phyloP scores from a whole-genome alignment of 2,888 invertebrate genomes.

The Eupsilia transversa region DNA sequence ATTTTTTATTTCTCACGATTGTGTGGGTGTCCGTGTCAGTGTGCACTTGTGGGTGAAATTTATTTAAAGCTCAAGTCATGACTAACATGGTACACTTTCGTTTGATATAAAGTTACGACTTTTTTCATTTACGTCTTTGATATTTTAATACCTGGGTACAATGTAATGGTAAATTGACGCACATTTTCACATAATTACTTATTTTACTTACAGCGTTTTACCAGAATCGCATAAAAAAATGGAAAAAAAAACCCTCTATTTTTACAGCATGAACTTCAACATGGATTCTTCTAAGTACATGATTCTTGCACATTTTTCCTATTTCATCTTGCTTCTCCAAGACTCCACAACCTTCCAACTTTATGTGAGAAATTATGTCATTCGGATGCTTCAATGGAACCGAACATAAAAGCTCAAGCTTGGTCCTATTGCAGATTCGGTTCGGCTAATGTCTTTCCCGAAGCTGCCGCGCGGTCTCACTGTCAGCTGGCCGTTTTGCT shows the following conservation, averaged over 20 bases:
- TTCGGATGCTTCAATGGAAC: not conserved
- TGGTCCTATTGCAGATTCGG: not conserved
- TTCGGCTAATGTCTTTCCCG: not conserved
- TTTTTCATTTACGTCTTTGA: not conserved
- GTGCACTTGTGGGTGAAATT: constrained; percentile 66
- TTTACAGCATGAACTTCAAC: not conserved
- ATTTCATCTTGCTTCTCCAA: not conserved
- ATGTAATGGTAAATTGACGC: not conserved
- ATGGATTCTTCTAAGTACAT: not conserved
- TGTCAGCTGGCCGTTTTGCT: not conserved
- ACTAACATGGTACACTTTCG: constrained; percentile 68
- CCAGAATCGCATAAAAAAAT: too few relatives aligned
- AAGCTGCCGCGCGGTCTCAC: not conserved
- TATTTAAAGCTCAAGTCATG: constrained; percentile 69
- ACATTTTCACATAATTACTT: not conserved
- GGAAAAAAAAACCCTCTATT: too few relatives aligned
- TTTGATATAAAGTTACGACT: constrained; percentile 48
- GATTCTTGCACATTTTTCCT: not conserved
- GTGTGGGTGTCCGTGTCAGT: constrained; percentile 63
- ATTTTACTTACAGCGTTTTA: not conserved
- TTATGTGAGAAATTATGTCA: not conserved
- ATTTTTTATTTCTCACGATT: constrained; percentile 69
- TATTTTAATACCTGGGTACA: not conserved
- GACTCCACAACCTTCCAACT: not conserved
- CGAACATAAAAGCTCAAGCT: not conserved